Base-by-base conservation (phyloP, 2,888 invertebrate genomes). In the Zygogramma bicolorata region DNA sequence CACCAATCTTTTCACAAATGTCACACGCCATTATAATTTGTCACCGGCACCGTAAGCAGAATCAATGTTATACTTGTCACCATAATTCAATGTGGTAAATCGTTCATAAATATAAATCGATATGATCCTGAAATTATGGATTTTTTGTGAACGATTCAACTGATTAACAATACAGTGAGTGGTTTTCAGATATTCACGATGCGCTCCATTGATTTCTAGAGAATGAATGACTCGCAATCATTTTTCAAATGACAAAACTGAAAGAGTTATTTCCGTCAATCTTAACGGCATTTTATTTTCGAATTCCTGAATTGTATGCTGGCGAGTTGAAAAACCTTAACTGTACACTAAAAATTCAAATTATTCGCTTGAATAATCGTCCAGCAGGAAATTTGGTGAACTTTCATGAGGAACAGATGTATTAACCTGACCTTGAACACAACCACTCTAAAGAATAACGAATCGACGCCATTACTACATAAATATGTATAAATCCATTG, bases 251-350 rank as follows among this genome's bases (percentile, higher is more conserved):
- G 20, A 29, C 63, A 18, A 63, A 20, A 63, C 31, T 27, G 15
- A 20, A 46, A 29, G 25, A 62, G 29, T 59, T 59, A 31, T 31
- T 61, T 61, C 31, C 7, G 6, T n/a, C 5, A 46, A 46, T 49
- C 46, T 18, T 46, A 63, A 63, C 29, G 46, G 63, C 34, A 10
- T 29, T 63, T 63, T 49, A 27, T 46, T 63, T 25, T 61, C 25
- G n/a, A 42, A 3, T 61, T n/a, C 40, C 22, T 61, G 10, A 10
- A 34, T 38, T 62, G 27, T 15, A 62, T n/a, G 13, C 29, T 29
- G 25, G 13, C 4, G 46, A 49, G 49, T 49, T 63, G 31, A 63
- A 63, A 63, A 63, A 46, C 42, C 63, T 46, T 63, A 63, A 63
- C 63, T 63, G 63, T 63, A 63, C 46, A 18, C 18, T 15, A 15